Percentiles rank a stretch among this genome's conserved stretches.
Conservation (phyloP, 2,888 invertebrate species). For the Scaptomyza flava region DNA sequence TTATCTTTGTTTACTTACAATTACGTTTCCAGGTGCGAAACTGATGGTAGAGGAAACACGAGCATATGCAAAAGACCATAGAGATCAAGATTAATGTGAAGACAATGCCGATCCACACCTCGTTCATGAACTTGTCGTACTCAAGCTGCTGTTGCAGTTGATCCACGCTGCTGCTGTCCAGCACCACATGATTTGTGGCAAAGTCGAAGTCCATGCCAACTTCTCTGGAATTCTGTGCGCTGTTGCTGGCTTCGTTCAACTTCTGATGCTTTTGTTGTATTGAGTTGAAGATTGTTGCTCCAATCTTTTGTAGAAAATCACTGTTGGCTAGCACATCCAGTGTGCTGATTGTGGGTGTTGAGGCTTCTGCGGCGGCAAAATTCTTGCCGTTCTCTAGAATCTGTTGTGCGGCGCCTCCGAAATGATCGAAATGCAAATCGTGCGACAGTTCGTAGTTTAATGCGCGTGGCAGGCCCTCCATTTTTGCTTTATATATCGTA, state of each 20-base stretch:
- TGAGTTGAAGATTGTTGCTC: conserved; percentile 80
- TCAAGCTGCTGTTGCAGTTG: conserved; percentile 84
- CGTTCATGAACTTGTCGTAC: conserved; percentile 87
- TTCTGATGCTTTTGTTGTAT: conserved; percentile 74
- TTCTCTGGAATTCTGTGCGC: conserved; percentile 47
- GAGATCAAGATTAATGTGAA: conserved; percentile 87
- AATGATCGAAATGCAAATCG: conserved; percentile 82
- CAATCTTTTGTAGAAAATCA: conserved; percentile 82
- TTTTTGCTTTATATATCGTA: conserved; percentile 51
- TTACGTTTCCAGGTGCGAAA: conserved; percentile 88
- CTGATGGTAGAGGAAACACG: conserved; percentile 87
- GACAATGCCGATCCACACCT: conserved; percentile 88
- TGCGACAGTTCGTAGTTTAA: conserved; percentile 82
- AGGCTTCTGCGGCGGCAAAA: conserved; percentile 52
- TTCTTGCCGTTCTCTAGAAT: conserved; percentile 72
- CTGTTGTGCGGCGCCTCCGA: conserved; percentile 74
- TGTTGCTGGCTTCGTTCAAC: conserved; percentile 33
- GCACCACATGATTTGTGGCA: conserved; percentile 74
- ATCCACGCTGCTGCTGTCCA: conserved; percentile 79
- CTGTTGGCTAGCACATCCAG: conserved; percentile 61
- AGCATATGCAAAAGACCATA: conserved; percentile 87
- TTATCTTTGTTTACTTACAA: conserved; percentile 85
- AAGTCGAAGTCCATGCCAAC: conserved; percentile 70
- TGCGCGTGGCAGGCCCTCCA: conserved; percentile 81
- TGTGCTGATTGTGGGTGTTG: conserved; percentile 77